A percentile compares a stretch with the other conserved stretches of the same genome.
Conservation (phyloP, 2,888 invertebrate genomes). For the Ellobium chinense region DNA sequence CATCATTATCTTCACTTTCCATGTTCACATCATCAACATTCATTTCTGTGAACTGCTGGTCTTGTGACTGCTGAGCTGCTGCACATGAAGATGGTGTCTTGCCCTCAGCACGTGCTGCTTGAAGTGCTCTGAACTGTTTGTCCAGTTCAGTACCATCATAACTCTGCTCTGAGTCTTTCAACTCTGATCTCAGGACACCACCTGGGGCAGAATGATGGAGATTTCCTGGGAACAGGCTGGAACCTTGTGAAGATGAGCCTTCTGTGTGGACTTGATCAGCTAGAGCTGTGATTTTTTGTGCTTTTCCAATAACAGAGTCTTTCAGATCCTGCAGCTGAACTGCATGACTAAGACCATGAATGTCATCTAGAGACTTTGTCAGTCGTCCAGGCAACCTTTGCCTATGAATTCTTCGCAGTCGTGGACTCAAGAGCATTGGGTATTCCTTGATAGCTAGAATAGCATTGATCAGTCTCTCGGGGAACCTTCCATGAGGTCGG, state of each 20-base stretch:
- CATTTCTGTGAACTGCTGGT: neutral
- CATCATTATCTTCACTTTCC: neutral
- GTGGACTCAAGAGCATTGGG: conserved; percentile 9
- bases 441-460: conserved; percentile 53
- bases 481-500: conserved; percentile 48
- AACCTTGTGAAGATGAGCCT: neutral
- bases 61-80: neutral
- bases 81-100: neutral
- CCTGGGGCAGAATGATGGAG: conserved; percentile 1
- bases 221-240: neutral
- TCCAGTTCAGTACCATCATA: neutral
- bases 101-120: neutral
- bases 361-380: conserved; percentile 47
- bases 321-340: neutral
- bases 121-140: neutral
- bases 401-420: neutral
- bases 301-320: neutral
- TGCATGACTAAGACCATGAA: neutral
- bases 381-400: conserved; percentile 42
- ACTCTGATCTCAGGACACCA: neutral
- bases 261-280: neutral
- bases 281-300: neutral
- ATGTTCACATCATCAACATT: neutral
- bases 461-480: conserved; percentile 55
- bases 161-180: neutral